Evolutionary conservation across 2,888 invertebrate species (phyloP).

Genomic region (Corbicula japonica): DNA sequence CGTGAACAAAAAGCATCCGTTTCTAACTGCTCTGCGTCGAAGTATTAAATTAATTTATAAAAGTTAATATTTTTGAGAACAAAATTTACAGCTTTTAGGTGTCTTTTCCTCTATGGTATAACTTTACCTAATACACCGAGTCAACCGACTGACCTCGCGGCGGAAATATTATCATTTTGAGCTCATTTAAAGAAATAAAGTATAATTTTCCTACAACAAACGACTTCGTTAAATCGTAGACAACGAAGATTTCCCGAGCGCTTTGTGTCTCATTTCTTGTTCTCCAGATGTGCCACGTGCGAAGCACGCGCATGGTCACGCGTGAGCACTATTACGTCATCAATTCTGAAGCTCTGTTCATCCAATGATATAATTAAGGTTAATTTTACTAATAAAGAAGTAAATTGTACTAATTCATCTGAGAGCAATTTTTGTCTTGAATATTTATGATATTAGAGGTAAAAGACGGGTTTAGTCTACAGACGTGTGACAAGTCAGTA

Average conservation of each 20-base stretch:
- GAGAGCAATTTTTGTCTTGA: constrained; percentile 31
- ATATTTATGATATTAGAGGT: constrained; percentile 26
- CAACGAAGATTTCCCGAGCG: not conserved
- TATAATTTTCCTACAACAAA: too few species aligned
- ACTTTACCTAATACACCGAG: too few species aligned
- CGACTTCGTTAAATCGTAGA: not conserved
- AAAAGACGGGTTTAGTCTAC: not conserved
- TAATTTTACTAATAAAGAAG: constrained; percentile 39
- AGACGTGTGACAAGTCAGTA: constrained; percentile 18
- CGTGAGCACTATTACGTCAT: constrained; percentile 58
- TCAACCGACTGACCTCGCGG: too few species aligned
- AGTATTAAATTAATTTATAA: too few species aligned
- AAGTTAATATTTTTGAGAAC: too few species aligned
- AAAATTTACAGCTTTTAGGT: too few species aligned
- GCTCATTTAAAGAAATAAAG: too few species aligned
- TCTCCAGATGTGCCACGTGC: constrained; percentile 65
- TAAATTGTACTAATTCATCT: constrained; percentile 33
- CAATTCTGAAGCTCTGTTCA: constrained; percentile 47
- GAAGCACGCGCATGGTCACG: constrained; percentile 46
- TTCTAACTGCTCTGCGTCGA: too few species aligned
- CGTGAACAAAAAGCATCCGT: too few species aligned
- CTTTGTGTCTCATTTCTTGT: constrained; percentile 49
- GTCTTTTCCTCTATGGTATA: too few species aligned
- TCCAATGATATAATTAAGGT: constrained; percentile 55
- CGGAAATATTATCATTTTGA: too few species aligned